phyloP scores from a whole-genome alignment of 2,797 vertebrate genomes.

The Poecilia gillii region DNA sequence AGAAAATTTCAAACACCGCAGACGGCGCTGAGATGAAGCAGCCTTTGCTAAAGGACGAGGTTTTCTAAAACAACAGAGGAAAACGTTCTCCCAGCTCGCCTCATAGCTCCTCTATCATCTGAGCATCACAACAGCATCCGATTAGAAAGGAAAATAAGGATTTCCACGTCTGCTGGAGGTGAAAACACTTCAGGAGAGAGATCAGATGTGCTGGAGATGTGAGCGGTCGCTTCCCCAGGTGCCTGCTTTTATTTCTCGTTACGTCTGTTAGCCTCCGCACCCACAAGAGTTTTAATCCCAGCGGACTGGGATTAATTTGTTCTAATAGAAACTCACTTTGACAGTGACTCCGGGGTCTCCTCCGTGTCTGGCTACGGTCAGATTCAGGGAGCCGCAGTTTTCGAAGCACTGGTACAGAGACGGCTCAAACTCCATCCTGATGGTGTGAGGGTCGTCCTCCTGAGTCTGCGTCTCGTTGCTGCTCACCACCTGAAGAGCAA shows the following conservation, averaged over 20 bases:
- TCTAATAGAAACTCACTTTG: conserved; percentile 69
- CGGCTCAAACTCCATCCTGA: conserved; percentile 83
- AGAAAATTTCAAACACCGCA: conserved; percentile 11
- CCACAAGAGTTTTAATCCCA: neutral
- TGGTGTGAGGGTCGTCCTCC: conserved; percentile 82
- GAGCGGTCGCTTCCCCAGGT: conserved; percentile 18
- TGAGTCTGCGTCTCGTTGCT: conserved; percentile 78
- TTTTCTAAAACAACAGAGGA: conserved; percentile 23
- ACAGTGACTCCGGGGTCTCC: conserved; percentile 79
- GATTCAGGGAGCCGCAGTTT: conserved; percentile 86
- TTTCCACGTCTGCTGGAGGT: conserved; percentile 18
- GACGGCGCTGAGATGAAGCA: conserved; percentile 41
- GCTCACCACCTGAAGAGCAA: conserved; percentile 78
- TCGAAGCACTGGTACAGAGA: conserved; percentile 87
- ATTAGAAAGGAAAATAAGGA: conserved; percentile 20
- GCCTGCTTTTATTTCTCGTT: conserved; percentile 12
- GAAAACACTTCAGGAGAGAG: conserved; percentile 16
- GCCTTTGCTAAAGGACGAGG: conserved; percentile 15
- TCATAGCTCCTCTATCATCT: conserved; percentile 12
- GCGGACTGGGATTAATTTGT: neutral
- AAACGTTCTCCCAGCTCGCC: conserved; percentile 14
- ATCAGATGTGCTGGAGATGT: conserved; percentile 26
- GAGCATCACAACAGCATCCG: conserved; percentile 3
- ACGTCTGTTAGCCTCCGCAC: conserved; percentile 2
- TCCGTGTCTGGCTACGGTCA: conserved; percentile 79